Evolutionary conservation across 2,113 vertebrate species (phyloP), one percentile per base, ranked within the genome.

Genomic region (Phyllopteryx taeniolatus): DNA sequence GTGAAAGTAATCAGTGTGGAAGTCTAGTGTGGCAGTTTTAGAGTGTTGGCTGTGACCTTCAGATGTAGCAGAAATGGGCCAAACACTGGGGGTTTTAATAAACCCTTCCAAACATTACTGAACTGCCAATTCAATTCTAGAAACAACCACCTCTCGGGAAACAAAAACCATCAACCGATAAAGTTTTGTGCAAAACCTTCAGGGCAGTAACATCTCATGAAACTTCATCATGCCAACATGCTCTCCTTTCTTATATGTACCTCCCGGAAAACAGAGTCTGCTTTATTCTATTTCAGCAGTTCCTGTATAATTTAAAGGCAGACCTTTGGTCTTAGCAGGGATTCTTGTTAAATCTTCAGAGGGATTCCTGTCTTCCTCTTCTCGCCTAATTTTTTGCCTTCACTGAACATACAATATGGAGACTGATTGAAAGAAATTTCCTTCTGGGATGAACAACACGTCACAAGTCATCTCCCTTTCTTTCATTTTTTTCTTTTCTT

Each of bases 291-390:
- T 80, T 70, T 79, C 67, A 70, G 66, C 54, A 43, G 9, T 15
- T 75, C 78, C 87, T 92, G 70, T 72, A 82, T 91, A 87, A 93
- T 93, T 92, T 86, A 93, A 90, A 42, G 51, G 1, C 31, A 76
- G 77, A 91, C 90, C 88, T 91, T 81, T 89, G 86, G 78, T 88
- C 86, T 75, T 84, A 88, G 86, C 83, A 85, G 77, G 86, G 71
- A 72, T 78, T 62, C 84, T 84, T 91, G 89, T 88, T 90, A 92
- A 91, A 86, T 91, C 87, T 90, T 88, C 77, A 80, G 79, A 87
- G 81, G 72, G 72, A 78, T 83, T 84, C 71, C 73, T 81, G 86
- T 85, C 82, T 86, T 82, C 71, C 53, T 76, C 85, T 83, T 76
- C 77, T 71, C 79, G 78, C 81, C 83, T 86, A 63, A 83, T 85